These are phyloP conservation scores for Corapipo altera DNA, from an alignment of 2,113 vertebrate genomes.

Conservation along the genomic window DNA sequence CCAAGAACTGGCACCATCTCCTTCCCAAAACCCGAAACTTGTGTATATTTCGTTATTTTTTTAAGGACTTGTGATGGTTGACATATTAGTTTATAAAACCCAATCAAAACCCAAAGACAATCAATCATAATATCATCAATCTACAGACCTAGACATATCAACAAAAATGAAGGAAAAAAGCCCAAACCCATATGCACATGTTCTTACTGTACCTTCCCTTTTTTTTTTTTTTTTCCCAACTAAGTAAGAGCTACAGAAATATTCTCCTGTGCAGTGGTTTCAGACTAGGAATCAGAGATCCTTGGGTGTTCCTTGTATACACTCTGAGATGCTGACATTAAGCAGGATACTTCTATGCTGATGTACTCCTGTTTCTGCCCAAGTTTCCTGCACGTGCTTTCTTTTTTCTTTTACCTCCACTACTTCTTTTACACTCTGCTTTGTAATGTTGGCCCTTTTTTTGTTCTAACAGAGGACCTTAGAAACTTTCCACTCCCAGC, in stretches of 20 bases:
- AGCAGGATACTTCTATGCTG: background rate
- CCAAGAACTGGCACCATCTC: background rate
- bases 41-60: background rate
- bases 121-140: background rate
- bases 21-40: background rate
- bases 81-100: background rate
- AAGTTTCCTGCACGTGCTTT: background rate
- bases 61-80: background rate
- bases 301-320: background rate
- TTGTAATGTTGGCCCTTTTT: background rate
- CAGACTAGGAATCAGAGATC: background rate
- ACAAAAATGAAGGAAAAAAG: background rate
- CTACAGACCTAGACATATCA: background rate
- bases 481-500: background rate
- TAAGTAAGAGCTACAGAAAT: background rate
- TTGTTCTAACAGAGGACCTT: background rate
- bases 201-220: background rate
- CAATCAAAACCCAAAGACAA: background rate
- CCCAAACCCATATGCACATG: fast-evolving
- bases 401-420: background rate
- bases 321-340: background rate
- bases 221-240: background rate
- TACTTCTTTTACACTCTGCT: background rate
- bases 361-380: background rate
- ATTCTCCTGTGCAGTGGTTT: background rate